phyloP scores from a whole-genome alignment of 1,140 invertebrate species.

The Drosophila tristis region DNA sequence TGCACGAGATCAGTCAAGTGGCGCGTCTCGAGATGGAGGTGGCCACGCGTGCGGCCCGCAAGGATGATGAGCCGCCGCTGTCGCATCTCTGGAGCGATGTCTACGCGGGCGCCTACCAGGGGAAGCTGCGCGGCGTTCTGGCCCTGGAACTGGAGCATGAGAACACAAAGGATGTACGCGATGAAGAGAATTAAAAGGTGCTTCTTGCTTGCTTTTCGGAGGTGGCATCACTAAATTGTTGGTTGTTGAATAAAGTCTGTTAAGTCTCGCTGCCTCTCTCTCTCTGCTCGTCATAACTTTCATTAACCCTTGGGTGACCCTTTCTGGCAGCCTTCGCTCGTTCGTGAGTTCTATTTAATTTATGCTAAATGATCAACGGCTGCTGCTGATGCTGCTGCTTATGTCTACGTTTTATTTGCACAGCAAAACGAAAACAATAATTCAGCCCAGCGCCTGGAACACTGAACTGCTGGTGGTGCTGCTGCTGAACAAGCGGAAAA shows the following conservation, averaged over 20 bases:
- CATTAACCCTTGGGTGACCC: conserved; percentile 61
- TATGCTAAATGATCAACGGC: conserved; percentile 78
- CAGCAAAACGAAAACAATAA: conserved; percentile 78
- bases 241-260: neutral
- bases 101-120: conserved; percentile 86
- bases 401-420: conserved; percentile 72
- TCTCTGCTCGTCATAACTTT: conserved; percentile 41
- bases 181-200: neutral
- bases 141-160: conserved; percentile 43
- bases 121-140: conserved; percentile 43
- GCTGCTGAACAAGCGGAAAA: conserved; percentile 56
- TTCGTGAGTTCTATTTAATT: conserved; percentile 46
- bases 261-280: neutral
- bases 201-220: no score
- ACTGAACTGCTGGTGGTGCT: conserved; percentile 4
- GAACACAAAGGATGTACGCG: neutral
- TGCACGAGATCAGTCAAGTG: conserved; percentile 85
- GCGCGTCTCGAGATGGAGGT: conserved; percentile 91
- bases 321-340: conserved; percentile 5
- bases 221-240: neutral
- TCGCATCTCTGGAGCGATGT: conserved; percentile 95
- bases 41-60: conserved; percentile 88
- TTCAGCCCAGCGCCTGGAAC: conserved; percentile 35
- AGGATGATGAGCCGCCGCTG: conserved; percentile 91
- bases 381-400: conserved; percentile 48